Base-by-base conservation (phyloP, 2,888 invertebrate genomes). In the Tipula confusa region DNA sequence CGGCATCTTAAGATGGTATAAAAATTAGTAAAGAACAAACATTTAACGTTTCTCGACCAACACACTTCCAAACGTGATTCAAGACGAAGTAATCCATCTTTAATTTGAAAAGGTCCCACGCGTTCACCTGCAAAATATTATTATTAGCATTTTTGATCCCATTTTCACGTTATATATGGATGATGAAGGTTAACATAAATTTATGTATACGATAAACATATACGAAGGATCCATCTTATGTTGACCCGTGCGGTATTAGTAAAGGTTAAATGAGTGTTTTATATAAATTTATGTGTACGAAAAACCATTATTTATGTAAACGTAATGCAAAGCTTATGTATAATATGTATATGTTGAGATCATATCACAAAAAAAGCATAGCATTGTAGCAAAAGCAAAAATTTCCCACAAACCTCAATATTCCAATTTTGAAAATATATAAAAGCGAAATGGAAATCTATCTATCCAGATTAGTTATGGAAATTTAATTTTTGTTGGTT, bases 381-480 rank as follows among this genome's bases (percentile, higher is more conserved):
- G 33, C 33, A 36, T 7, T n/a, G 11, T 36, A 36, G 11, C 43
- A 43, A 43, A 15, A 43, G 43, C n/a, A 43, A 64, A 3, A 13
- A 64, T 24, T 64, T 24, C 64, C 3, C 64, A 18, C 64, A 64
- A 64, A 24, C 18, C 11, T 64, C 64, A 64, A 64, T 64, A 43
- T 64, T 24, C 24, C 43, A 43, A n/a, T n/a, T 43, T 31, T 31
- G 31, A 31, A 31, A 31, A 31, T 31, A 31, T 5, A n/a, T 13
- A n/a, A n/a, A 64, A 64, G 9, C 1, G 38, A 64, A 64, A 64
- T 64, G 9, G 64, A 64, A 64, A 64, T 64, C 24, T 15, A 43
- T 43, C 64, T 64, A 64, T 64, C 64, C 24, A 64, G 64, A 64
- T 64, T 64, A 64, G 64, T 24, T 64, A 64, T 64, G 64, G 64